Base-by-base conservation (phyloP, 2,113 vertebrate genomes). In the Rhipidura dahli region DNA sequence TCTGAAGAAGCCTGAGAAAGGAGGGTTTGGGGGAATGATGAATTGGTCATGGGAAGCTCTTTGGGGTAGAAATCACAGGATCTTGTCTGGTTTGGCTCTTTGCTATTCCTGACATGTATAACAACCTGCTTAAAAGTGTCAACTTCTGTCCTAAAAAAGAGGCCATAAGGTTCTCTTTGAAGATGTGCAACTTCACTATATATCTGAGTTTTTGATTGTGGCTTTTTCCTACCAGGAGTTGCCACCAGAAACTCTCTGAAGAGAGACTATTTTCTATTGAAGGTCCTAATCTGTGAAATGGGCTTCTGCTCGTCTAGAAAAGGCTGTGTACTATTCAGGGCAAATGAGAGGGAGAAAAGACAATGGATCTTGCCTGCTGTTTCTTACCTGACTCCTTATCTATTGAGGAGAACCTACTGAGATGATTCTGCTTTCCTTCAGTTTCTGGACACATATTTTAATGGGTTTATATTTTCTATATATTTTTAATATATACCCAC, bases 111-210 rank as follows among this genome's bases (percentile, higher is more conserved):
- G 60, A 31, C 44, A 11, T 15, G 5, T 24, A 35, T 24, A 42
- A 66, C 1, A 8, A 50, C 22, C 5, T 3, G 4, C 20, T 54
- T 66, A 21, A 83, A 33, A 13, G 5, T 17, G 16, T 54, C 51
- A 66, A 5, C 11, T 71, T 82, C 20, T 79, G 23, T 49, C 28
- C 18, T 50, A 11, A 64, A 65, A 26, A 64, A 68, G 8, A 50
- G 56, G 18, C 21, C 15, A 14, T 2, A 27, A 7, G 3, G 13
- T 54, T 90, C 50, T 80, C 27, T 66, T 76, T 15, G 71, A 76
- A 75, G 15, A 45, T 1, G 1, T 49, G 24, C 4, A 84, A 30
- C 13, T 35, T 82, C 26, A 49, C 0, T 28, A 1, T 10, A 13
- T 19, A 17, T 56, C 44, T 44, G 17, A 53, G 30, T 4, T 81